phyloP scores from a whole-genome alignment of 2,888 invertebrate genomes.

The Mamestra brassicae region DNA sequence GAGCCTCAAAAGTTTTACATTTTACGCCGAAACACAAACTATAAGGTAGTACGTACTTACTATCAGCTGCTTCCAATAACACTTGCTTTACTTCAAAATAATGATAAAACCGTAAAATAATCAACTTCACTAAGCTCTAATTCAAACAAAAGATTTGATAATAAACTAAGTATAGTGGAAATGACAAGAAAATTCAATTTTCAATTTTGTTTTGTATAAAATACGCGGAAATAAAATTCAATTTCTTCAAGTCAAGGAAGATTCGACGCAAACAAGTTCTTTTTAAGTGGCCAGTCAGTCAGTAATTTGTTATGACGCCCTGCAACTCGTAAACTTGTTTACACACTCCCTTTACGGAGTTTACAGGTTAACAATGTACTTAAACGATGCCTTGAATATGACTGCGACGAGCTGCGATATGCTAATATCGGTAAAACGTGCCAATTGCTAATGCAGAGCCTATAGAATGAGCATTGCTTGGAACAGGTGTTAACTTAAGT shows the following conservation, averaged over 20 bases:
- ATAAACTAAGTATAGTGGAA: not conserved
- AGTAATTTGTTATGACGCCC: constrained; percentile 44
- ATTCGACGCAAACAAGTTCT: constrained; percentile 39
- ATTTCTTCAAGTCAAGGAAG: not conserved
- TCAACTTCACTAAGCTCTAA: not conserved
- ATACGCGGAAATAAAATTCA: not conserved
- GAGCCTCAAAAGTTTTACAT: too few relatives aligned
- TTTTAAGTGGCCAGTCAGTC: constrained; percentile 31
- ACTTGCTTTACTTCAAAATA: too few relatives aligned
- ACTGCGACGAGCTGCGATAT: constrained; percentile 16
- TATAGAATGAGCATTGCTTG: not conserved
- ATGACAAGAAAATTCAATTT: not conserved
- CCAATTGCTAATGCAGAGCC: constrained; percentile 11
- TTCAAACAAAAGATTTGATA: not conserved
- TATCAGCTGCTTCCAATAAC: too few relatives aligned
- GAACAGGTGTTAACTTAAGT: constrained; percentile 14
- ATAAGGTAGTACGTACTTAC: too few relatives aligned
- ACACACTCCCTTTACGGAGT: constrained; percentile 17
- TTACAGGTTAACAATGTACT: constrained; percentile 45
- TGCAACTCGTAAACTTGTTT: constrained; percentile 42
- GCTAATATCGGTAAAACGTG: constrained; percentile 38
- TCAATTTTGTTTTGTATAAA: not conserved
- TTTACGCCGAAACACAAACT: too few relatives aligned
- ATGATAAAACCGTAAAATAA: not conserved
- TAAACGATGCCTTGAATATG: constrained; percentile 34